phyloP scores from a whole-genome alignment of 2,113 vertebrate species.

The Probosciger aterrimus region DNA sequence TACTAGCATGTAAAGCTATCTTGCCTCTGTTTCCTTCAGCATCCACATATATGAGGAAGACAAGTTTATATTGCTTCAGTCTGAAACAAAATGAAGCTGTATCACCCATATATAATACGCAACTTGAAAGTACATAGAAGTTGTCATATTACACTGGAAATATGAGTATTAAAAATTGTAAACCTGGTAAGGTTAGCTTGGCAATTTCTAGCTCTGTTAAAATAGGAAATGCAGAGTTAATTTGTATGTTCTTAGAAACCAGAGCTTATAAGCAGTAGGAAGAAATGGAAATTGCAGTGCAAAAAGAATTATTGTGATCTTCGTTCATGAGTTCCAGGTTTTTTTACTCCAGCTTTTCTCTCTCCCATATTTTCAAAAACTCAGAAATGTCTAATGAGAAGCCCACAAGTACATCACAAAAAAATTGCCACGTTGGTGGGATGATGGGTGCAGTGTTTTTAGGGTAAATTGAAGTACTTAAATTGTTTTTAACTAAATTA shows the following conservation, averaged over 20 bases:
- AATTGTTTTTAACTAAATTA: not conserved
- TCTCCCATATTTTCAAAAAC: not conserved
- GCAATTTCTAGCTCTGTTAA: not conserved
- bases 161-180: not conserved
- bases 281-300: not conserved
- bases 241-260: not conserved
- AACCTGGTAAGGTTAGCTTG: not conserved
- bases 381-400: not conserved
- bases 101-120: not conserved
- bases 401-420: not conserved
- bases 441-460: not conserved
- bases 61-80: not conserved
- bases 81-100: not conserved
- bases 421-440: not conserved
- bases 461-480: not conserved
- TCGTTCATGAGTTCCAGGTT: accelerated
- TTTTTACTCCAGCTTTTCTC: not conserved
- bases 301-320: not conserved
- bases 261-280: not conserved
- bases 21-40: not conserved
- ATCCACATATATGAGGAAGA: not conserved
- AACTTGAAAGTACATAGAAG: not conserved
- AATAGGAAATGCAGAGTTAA: not conserved
- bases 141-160: not conserved
- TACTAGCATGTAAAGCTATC: not conserved